Base-by-base conservation (phyloP, 2,797 vertebrate species). In the Lepidocolaptes lacrymiger region DNA sequence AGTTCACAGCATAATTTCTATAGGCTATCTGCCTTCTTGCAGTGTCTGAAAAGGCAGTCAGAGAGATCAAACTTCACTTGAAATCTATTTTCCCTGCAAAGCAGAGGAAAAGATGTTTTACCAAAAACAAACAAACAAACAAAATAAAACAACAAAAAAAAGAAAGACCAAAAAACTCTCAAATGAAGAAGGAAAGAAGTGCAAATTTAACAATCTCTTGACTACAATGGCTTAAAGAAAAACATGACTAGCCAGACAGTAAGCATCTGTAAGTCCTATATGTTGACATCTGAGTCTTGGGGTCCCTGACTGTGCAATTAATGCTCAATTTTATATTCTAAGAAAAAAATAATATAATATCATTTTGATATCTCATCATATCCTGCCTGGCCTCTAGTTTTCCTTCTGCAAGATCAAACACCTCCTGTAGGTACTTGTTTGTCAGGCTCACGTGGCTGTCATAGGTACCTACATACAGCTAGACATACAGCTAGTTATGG, bases 391-490 rank as follows among this genome's bases (percentile, higher is more conserved):
- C 8, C 36, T 77, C 24, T 9, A 46, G 30, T 2, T 61, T n/a
- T 10, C 21, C 12, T 7, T 52, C 8, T 43, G 20, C 5, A 74
- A 48, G 37, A 52, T 27, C 27, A 77, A 52, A 3, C 30, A 39
- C 14, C 34, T 64, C 21, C 19, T n/a, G 8, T 21, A 28, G 3
- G 6, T 76, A 13, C 22, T 36, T 14, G 3, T 59, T 79, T 72
- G 22, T 30, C 28, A 54, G 44, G 32, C 26, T 85, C 7, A 22
- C 10, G 2, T 15, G 18, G 12, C 14, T 67, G 7, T 37, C 6
- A 54, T n/a, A 49, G 5, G 10, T 37, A 41, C 7, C 12, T 19
- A 17, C 30, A 34, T 2, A 18, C 1, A 59, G 13, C 1, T 56
- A 21, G 8, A 46, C 24, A 36, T 2, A 19, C 1, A 61, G 15